Percentiles rank a stretch among this genome's conserved stretches.
Conservation (phyloP, 2,797 vertebrate genomes). For the Peromyscus eremicus region DNA sequence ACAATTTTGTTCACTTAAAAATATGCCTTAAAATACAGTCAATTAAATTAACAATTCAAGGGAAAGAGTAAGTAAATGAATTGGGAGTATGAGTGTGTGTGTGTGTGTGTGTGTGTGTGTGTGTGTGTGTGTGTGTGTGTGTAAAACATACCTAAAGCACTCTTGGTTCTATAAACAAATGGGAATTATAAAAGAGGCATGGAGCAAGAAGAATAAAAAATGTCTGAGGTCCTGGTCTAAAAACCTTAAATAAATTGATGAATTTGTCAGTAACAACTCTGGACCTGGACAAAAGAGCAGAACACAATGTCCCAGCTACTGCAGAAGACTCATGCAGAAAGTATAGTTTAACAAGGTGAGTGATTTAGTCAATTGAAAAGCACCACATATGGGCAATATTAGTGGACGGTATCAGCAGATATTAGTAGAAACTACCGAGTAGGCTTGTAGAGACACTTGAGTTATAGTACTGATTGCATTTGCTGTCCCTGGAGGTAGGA, state of each 20-base stretch:
- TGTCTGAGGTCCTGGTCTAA: too few relatives aligned
- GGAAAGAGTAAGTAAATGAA: background rate
- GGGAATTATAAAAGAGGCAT: background rate
- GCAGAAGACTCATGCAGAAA: background rate
- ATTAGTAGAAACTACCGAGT: background rate
- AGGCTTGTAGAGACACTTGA: background rate
- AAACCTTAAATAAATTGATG: background rate
- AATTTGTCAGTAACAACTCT: background rate
- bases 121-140: too few relatives aligned
- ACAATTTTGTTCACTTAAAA: background rate
- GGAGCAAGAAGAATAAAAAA: background rate
- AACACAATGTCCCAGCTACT: background rate
- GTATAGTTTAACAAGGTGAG: background rate
- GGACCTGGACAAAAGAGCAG: background rate
- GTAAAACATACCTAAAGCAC: background rate
- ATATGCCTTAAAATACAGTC: background rate
- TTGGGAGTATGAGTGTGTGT: background rate
- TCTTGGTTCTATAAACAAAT: background rate
- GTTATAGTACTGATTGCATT: background rate
- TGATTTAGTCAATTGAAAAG: background rate
- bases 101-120: too few relatives aligned
- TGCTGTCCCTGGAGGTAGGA: background rate
- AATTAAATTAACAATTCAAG: background rate
- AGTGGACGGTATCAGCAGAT: background rate
- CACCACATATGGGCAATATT: background rate